A percentile compares a stretch with the other conserved stretches of the same genome.
Evolutionary conservation across 1,140 invertebrate species (phyloP).

Genomic region (Manduca sexta): DNA sequence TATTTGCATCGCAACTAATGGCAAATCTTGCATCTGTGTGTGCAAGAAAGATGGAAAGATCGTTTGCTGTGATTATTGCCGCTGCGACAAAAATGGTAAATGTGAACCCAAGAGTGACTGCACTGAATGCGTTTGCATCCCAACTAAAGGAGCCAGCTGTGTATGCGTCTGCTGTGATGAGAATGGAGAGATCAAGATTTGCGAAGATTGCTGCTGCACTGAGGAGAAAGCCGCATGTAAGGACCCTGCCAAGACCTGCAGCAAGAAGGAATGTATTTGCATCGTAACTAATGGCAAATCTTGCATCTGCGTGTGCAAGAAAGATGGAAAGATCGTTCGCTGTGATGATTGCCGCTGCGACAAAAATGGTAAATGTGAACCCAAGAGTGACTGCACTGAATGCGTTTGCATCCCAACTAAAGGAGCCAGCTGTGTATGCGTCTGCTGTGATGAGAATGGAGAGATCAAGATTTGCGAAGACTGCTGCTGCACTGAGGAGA

Average conservation of each 20-base stretch:
- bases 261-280: slow-evolving; percentile 18
- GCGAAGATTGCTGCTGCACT: too few species aligned
- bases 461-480: slow-evolving; percentile 9
- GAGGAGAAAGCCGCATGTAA: too few species aligned
- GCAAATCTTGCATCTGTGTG: too few species aligned
- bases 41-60: too few species aligned
- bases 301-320: slow-evolving; percentile 24
- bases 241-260: slow-evolving; percentile 11
- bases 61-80: too few species aligned
- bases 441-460: slow-evolving; percentile 16
- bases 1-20: too few species aligned
- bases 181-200: too few species aligned
- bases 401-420: slow-evolving; percentile 15
- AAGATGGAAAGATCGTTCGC: slow-evolving; percentile 22
- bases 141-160: too few species aligned
- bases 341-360: slow-evolving; percentile 29
- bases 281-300: slow-evolving; percentile 22
- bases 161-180: too few species aligned
- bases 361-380: slow-evolving; percentile 10
- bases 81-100: too few species aligned
- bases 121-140: too few species aligned
- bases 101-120: too few species aligned
- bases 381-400: slow-evolving; percentile 12
- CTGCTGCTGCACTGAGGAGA: slow-evolving; percentile 11
- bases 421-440: slow-evolving; percentile 15